Evolutionary conservation across 2,888 invertebrate species (phyloP).

Genomic region (Pyrocoelia pectoralis): DNA sequence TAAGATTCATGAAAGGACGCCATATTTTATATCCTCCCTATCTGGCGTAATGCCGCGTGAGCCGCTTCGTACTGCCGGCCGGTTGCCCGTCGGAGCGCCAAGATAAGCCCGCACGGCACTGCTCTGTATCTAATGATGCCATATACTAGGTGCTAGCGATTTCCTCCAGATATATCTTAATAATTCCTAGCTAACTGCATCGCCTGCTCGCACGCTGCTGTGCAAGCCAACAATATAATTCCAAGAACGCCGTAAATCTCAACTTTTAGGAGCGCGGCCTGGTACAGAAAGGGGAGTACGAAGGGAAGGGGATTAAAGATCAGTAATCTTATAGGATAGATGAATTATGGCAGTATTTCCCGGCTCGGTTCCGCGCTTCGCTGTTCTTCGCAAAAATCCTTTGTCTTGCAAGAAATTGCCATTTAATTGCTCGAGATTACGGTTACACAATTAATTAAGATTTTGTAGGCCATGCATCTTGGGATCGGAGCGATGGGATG

Average conservation of each 20-base stretch:
- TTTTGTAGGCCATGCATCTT: constrained; percentile 61
- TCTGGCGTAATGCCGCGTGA: constrained; percentile 58
- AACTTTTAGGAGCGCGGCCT: constrained; percentile 68
- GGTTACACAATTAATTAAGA: constrained; percentile 61
- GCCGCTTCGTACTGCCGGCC: constrained; percentile 48
- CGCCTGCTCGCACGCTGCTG: constrained; percentile 53
- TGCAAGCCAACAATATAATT: constrained; percentile 71
- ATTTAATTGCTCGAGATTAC: constrained; percentile 61
- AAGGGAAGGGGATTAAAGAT: constrained; percentile 76
- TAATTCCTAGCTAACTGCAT: constrained; percentile 62
- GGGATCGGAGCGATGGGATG: constrained; percentile 47
- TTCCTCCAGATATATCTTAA: constrained; percentile 64
- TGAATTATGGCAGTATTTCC: constrained; percentile 71
- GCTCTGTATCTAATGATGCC: constrained; percentile 57
- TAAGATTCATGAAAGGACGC: constrained; percentile 85
- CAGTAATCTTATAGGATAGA: constrained; percentile 76
- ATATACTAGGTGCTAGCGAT: constrained; percentile 57
- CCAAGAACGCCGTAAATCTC: constrained; percentile 74
- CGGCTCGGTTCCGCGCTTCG: constrained; percentile 54
- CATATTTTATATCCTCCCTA: constrained; percentile 79
- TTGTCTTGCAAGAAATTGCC: constrained; percentile 61
- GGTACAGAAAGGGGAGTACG: constrained; percentile 63
- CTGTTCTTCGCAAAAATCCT: constrained; percentile 59
- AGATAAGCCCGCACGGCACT: constrained; percentile 46
- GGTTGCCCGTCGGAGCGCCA: constrained; percentile 38